These are phyloP conservation scores for Myotis lucifugus DNA, from an alignment of 2,113 vertebrate genomes.

Conservation along the genomic window DNA sequence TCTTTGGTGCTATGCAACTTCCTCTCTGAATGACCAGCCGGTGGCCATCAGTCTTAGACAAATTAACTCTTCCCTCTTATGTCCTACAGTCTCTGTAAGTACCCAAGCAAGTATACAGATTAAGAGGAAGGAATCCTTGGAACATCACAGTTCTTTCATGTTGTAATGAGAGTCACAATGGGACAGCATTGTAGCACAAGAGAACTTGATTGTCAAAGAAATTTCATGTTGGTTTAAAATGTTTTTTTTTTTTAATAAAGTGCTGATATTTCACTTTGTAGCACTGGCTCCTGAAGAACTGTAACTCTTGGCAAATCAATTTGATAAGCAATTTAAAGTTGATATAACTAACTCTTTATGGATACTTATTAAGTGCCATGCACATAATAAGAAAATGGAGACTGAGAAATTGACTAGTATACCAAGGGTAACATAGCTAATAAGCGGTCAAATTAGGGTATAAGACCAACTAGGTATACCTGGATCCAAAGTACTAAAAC, in stretches of 20 bases:
- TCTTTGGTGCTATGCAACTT: background rate
- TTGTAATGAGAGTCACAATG: background rate
- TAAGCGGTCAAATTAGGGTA: background rate
- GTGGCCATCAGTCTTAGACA: background rate
- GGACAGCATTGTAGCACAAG: background rate
- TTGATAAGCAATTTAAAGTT: constrained; percentile 39
- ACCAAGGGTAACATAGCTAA: background rate
- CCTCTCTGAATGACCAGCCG: background rate
- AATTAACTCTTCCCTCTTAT: background rate
- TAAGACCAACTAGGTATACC: background rate
- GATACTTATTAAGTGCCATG: background rate
- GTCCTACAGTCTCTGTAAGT: background rate
- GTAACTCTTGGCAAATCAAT: background rate
- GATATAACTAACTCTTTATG: background rate
- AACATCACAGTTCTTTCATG: background rate
- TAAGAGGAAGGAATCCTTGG: background rate
- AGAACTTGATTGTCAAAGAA: constrained; percentile 8
- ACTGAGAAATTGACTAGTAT: background rate
- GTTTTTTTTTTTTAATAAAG: background rate
- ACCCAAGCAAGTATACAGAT: background rate
- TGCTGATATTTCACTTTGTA: background rate
- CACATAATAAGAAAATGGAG: background rate
- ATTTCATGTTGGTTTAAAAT: background rate
- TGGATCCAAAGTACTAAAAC: background rate
- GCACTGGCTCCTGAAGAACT: background rate